These are phyloP conservation scores for Trimorus sp. DNA, from an alignment of 2,888 invertebrate genomes.

Conservation along the genomic window DNA sequence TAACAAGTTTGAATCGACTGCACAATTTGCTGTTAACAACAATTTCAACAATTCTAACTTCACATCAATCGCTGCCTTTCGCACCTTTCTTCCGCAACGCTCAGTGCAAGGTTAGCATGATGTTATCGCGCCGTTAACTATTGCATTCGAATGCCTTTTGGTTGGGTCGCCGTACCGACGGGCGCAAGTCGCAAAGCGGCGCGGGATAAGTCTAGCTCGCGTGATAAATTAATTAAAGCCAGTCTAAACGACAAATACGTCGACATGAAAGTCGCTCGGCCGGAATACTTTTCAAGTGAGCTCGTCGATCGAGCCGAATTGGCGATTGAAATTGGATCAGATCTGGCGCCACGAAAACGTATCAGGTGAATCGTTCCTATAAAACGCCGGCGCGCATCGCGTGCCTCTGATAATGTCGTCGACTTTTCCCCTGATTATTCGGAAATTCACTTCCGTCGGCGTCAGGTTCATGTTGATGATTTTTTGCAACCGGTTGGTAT, in stretches of 20 bases:
- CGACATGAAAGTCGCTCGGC: conserved; percentile 5
- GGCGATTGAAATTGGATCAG: conserved; percentile 64
- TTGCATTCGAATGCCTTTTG: too few species aligned
- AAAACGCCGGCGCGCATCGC: conserved; percentile 73
- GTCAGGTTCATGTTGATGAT: conserved; percentile 77
- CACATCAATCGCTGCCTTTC: too few species aligned
- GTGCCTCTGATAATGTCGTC: conserved; percentile 78
- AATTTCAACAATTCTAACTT: too few species aligned
- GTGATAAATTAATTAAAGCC: conserved; percentile 20
- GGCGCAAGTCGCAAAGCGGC: too few species aligned
- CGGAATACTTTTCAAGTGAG: conserved; percentile 20
- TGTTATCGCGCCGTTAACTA: too few species aligned
- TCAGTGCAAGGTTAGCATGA: too few species aligned
- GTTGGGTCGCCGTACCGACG: too few species aligned
- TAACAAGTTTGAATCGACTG: too few species aligned
- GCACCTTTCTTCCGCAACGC: too few species aligned
- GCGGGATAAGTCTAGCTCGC: not conserved
- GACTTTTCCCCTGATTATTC: conserved; percentile 76
- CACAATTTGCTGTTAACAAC: too few species aligned
- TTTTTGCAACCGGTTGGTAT: conserved; percentile 80
- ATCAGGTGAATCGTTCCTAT: conserved; percentile 68
- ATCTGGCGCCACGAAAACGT: conserved; percentile 72
- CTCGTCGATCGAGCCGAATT: conserved; percentile 15
- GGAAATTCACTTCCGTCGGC: conserved; percentile 76
- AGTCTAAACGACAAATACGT: conserved; percentile 15